Conservation (phyloP, 2,797 vertebrate genomes). For the Amazona ochrocephala region DNA sequence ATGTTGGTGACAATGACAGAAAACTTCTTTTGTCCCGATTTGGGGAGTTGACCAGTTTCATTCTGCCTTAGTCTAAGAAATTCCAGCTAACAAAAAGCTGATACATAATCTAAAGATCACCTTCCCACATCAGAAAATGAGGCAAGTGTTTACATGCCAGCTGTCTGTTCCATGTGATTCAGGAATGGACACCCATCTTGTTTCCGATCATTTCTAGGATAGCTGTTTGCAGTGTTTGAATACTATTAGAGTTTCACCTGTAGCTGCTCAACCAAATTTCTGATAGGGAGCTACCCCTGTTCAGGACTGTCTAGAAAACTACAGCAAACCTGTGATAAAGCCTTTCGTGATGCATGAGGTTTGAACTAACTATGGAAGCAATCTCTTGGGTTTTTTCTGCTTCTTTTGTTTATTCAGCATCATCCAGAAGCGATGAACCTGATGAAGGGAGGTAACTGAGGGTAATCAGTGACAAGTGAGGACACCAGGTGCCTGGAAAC, state of each 20-base stretch:
- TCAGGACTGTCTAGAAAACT: neutral
- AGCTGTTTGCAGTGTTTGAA: neutral
- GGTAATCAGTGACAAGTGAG: neutral
- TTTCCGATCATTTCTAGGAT: neutral
- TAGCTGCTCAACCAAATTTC: neutral
- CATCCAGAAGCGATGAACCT: neutral
- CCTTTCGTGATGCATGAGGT: neutral
- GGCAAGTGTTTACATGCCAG: neutral
- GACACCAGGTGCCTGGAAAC: neutral
- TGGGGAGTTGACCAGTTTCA: neutral
- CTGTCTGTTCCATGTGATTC: neutral
- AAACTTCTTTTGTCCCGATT: neutral
- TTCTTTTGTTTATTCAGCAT: neutral
- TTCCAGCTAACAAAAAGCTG: neutral
- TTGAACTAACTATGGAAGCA: neutral
- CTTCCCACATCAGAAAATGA: neutral
- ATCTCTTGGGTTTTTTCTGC: neutral
- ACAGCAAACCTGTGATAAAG: neutral
- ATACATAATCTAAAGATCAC: neutral
- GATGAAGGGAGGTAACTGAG: neutral
- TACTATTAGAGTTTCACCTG: neutral
- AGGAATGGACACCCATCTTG: neutral
- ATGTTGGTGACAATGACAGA: neutral
- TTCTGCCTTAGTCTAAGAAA: neutral
- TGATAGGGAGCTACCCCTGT: neutral